A percentile compares a stretch with the other conserved stretches of the same genome.
Conservation (phyloP, 2,888 invertebrate genomes). For the Epicampocera succincta region DNA sequence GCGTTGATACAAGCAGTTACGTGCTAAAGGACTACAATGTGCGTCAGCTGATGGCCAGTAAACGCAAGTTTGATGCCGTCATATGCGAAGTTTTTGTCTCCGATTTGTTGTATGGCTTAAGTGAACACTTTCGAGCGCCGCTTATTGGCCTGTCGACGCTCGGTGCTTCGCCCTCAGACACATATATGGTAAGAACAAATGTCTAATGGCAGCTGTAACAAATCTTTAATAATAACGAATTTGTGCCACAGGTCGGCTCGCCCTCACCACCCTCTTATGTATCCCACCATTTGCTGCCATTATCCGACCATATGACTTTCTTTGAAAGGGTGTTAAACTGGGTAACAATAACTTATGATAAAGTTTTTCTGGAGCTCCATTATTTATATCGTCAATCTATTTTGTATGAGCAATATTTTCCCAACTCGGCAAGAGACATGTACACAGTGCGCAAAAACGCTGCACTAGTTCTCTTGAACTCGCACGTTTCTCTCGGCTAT, state of each 20-base stretch:
- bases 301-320: slow-evolving; percentile 79
- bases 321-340: slow-evolving; percentile 78
- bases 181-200: slow-evolving; percentile 74
- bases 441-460: slow-evolving; percentile 74
- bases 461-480: slow-evolving; percentile 78
- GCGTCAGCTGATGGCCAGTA: slow-evolving; percentile 74
- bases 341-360: slow-evolving; percentile 73
- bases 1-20: too few relatives aligned
- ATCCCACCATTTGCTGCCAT: slow-evolving; percentile 75
- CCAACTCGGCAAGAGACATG: slow-evolving; percentile 74
- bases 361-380: slow-evolving; percentile 72
- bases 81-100: slow-evolving; percentile 80
- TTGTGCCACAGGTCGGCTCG: slow-evolving; percentile 72
- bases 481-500: slow-evolving; percentile 78
- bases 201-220: neutral
- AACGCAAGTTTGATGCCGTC: slow-evolving; percentile 80
- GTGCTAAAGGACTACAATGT: slow-evolving; percentile 48
- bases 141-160: slow-evolving; percentile 77
- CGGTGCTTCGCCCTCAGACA: slow-evolving; percentile 78
- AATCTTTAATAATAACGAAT: slow-evolving; percentile 43
- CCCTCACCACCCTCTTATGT: slow-evolving; percentile 80
- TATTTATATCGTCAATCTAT: slow-evolving; percentile 77
- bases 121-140: slow-evolving; percentile 77
- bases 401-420: slow-evolving; percentile 76
- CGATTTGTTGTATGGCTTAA: slow-evolving; percentile 80